A percentile compares a stretch with the other conserved stretches of the same genome.
Conservation (phyloP, 1,140 invertebrate species). For the Sogatella furcifera region DNA sequence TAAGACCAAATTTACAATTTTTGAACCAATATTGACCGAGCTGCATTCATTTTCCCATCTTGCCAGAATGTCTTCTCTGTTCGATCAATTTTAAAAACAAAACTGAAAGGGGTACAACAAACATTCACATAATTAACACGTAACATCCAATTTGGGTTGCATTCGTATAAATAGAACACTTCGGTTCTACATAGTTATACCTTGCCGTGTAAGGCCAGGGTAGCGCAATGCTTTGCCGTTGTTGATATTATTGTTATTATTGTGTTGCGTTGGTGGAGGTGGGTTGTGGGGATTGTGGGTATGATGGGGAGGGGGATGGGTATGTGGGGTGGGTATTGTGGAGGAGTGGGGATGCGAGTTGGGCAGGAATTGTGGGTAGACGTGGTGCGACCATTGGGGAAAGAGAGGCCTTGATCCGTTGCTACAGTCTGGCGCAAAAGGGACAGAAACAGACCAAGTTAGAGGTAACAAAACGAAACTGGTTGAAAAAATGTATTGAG, state of each 20-base stretch:
- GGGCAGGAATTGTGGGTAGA: slow-evolving; percentile 82
- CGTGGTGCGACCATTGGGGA: slow-evolving; percentile 85
- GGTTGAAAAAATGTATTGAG: no score
- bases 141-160: neutral
- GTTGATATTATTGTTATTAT: slow-evolving; percentile 26
- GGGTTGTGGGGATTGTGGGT: no score
- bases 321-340: slow-evolving; percentile 52
- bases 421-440: slow-evolving; percentile 23
- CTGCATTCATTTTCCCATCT: no score
- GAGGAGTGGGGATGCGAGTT: slow-evolving; percentile 63
- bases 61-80: no score
- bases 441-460: no score
- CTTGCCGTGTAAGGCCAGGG: slow-evolving; percentile 22
- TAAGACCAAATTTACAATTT: no score
- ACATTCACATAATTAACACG: neutral
- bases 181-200: neutral
- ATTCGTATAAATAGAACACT: no score
- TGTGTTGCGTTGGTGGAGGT: slow-evolving; percentile 38
- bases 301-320: slow-evolving; percentile 59
- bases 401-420: slow-evolving; percentile 56
- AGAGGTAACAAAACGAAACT: no score
- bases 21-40: no score
- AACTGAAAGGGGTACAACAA: no score
- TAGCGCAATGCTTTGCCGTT: slow-evolving; percentile 25
- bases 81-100: no score